Evolutionary conservation across 1,140 invertebrate species (phyloP).

Genomic region (Geopemphigus sp.): DNA sequence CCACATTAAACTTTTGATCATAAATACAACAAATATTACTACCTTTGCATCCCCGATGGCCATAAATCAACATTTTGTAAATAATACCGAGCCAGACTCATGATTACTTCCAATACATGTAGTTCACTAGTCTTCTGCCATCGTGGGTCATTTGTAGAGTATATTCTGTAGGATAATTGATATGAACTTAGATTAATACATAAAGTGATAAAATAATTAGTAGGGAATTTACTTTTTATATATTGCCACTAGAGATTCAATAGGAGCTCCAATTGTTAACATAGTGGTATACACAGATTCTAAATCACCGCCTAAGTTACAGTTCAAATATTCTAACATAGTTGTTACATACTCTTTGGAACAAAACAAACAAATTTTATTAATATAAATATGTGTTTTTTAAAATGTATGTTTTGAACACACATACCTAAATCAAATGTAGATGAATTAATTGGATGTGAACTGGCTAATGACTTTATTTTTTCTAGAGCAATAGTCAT

Average conservation of each 20-base stretch:
- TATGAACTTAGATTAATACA: background rate
- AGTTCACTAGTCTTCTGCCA: conserved; percentile 47
- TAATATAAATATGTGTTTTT: too few relatives aligned
- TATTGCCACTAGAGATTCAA: conserved; percentile 70
- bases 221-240: conserved; percentile 65
- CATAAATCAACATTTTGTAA: conserved; percentile 47
- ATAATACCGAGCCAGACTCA: conserved; percentile 43
- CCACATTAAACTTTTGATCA: background rate
- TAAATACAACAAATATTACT: background rate
- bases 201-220: background rate
- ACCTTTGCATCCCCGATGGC: conserved; percentile 45
- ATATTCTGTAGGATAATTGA: conserved; percentile 50
- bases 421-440: conserved; percentile 71
- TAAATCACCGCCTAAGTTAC: conserved; percentile 66
- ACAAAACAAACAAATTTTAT: conserved; percentile 50
- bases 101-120: conserved; percentile 42
- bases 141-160: conserved; percentile 42
- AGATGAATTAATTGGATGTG: conserved; percentile 70
- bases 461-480: conserved; percentile 69
- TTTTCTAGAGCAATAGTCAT: conserved; percentile 58
- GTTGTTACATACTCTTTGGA: conserved; percentile 69
- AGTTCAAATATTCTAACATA: conserved; percentile 72
- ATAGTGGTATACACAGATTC: conserved; percentile 69
- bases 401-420: conserved; percentile 50
- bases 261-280: conserved; percentile 67